Conservation (phyloP, 2,797 vertebrate genomes). For the Hapalemur alaotrensis region DNA sequence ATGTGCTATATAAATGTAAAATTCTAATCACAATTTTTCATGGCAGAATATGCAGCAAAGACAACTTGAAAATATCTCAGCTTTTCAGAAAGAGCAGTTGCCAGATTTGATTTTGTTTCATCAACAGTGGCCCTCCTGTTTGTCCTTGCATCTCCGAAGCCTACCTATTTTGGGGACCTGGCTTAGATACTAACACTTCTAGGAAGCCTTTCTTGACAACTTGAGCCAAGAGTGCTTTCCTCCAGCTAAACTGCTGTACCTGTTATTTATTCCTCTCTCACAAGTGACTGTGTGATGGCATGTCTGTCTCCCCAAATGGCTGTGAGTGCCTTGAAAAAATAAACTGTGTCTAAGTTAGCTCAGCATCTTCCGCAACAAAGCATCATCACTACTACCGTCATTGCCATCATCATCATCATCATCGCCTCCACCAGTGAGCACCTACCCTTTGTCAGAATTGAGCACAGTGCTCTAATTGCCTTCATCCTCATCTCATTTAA, state of each 20-base stretch:
- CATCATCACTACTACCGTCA: too few relatives aligned
- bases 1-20: constrained; percentile 53
- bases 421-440: background rate
- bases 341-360: background rate
- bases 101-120: constrained; percentile 25
- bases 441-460: background rate
- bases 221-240: background rate
- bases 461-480: background rate
- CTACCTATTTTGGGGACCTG: background rate
- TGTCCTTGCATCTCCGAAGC: background rate
- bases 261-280: background rate
- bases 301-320: background rate
- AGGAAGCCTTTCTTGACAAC: background rate
- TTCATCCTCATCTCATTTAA: background rate
- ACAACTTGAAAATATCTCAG: constrained; percentile 67
- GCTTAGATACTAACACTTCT: background rate
- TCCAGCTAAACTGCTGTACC: background rate
- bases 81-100: constrained; percentile 36
- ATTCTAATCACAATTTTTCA: constrained; percentile 53
- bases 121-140: background rate
- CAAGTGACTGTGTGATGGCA: background rate
- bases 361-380: background rate
- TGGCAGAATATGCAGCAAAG: constrained; percentile 33
- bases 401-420: fast-evolving
- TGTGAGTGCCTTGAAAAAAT: background rate